Conservation (phyloP, 2,888 invertebrate genomes). For the Lasioglossum figueresi region DNA sequence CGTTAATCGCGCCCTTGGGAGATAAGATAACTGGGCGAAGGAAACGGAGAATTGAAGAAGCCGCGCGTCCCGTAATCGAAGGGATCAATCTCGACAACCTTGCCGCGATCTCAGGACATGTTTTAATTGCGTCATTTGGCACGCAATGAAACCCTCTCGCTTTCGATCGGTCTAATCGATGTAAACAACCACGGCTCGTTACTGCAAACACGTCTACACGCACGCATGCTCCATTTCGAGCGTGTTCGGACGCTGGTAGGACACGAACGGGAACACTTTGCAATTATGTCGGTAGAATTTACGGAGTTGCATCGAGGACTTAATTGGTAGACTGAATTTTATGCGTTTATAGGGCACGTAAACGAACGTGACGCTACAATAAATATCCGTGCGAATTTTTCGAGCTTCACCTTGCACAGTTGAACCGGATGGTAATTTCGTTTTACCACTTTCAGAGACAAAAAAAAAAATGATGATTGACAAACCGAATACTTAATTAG, state of each 20-base stretch:
- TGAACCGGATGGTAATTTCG: not conserved
- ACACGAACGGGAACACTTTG: not conserved
- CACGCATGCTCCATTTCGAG: not conserved
- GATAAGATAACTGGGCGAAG: slow-evolving; percentile 27
- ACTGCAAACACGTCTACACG: not conserved
- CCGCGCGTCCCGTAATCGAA: not conserved
- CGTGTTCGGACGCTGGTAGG: not conserved
- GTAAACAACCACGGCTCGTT: slow-evolving; percentile 23
- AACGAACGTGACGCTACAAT: not conserved
- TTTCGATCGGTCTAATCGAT: slow-evolving; percentile 14
- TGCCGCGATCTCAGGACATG: slow-evolving; percentile 6
- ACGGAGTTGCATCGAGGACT: not conserved
- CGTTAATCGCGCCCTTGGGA: slow-evolving; percentile 37
- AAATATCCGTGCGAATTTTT: not conserved
- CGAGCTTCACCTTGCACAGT: not conserved
- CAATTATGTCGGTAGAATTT: not conserved
- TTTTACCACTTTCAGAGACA: not conserved
- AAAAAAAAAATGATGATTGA: not conserved
- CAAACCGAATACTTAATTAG: not conserved
- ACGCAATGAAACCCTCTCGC: not conserved
- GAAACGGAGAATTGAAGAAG: slow-evolving; percentile 16
- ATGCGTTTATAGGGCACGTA: not conserved
- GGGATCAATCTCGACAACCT: slow-evolving; percentile 23
- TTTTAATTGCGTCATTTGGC: slow-evolving; percentile 27
- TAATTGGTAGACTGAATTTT: not conserved